These are phyloP conservation scores for Astropecten irregularis DNA, from an alignment of 53 echinoderm and acorn worm species.

Conservation along the genomic window DNA sequence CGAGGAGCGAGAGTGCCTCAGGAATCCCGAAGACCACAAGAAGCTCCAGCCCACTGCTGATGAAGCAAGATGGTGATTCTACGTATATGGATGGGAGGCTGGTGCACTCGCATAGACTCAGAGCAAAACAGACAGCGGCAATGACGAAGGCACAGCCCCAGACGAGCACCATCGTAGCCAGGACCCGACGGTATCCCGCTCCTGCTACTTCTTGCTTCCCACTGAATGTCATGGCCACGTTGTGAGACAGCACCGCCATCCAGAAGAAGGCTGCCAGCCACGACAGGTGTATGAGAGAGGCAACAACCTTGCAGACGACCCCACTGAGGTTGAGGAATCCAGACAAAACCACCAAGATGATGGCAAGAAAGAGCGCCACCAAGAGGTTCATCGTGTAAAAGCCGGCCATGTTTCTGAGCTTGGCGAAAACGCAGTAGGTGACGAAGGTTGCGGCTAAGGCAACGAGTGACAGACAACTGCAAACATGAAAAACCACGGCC, in stretches of 20 bases:
- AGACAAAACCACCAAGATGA: background rate
- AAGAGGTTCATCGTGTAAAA: conserved; percentile 63
- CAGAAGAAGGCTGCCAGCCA: conserved; percentile 74
- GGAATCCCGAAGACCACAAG: conserved; percentile 16
- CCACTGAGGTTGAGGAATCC: background rate
- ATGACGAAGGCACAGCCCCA: conserved; percentile 24
- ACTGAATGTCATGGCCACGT: background rate
- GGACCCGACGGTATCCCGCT: background rate
- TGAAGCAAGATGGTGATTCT: background rate
- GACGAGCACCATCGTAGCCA: background rate
- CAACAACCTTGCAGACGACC: conserved; percentile 20
- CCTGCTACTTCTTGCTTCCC: background rate
- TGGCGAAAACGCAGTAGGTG: conserved; percentile 57
- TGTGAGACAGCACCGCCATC: conserved; percentile 45
- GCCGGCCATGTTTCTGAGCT: conserved; percentile 69
- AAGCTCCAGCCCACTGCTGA: background rate
- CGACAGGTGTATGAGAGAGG: conserved; percentile 43
- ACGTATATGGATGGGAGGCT: conserved; percentile 3
- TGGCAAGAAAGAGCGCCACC: conserved; percentile 63
- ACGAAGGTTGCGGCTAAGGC: conserved; percentile 60
- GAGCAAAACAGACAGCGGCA: background rate
- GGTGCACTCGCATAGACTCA: conserved; percentile 28
- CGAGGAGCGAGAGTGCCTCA: background rate
- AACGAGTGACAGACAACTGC: conserved; percentile 54
- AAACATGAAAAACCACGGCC: background rate